Percentiles rank a stretch among this genome's conserved stretches.
Conservation (phyloP, 2,888 invertebrate species). For the Argyresthia albistria region DNA sequence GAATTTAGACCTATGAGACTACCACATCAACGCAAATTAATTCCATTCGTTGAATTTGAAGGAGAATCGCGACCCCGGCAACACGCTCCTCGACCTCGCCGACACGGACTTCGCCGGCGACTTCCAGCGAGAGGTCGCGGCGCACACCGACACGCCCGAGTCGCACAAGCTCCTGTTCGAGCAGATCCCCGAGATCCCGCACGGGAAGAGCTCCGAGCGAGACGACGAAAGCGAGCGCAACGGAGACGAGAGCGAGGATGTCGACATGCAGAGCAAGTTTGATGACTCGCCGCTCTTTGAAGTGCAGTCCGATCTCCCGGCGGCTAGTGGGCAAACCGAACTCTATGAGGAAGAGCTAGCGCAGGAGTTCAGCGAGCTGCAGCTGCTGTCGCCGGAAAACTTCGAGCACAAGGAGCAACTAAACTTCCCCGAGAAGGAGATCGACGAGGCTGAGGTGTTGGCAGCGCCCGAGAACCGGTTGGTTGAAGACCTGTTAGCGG, state of each 20-base stretch:
- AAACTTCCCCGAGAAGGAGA: slow-evolving; percentile 18
- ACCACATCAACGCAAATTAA: too few species aligned
- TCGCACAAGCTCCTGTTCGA: slow-evolving; percentile 64
- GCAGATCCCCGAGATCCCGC: slow-evolving; percentile 66
- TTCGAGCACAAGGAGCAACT: slow-evolving; percentile 10
- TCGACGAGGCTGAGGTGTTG: slow-evolving; percentile 1
- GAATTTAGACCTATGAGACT: too few species aligned
- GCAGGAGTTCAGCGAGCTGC: background rate
- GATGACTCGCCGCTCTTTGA: slow-evolving; percentile 36
- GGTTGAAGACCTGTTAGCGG: slow-evolving; percentile 6
- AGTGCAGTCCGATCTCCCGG: slow-evolving; percentile 11
- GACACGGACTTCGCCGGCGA: slow-evolving; percentile 26
- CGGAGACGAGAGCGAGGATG: slow-evolving; percentile 46
- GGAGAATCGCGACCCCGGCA: slow-evolving; percentile 32
- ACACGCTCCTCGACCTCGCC: slow-evolving; percentile 41
- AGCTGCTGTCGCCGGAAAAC: background rate
- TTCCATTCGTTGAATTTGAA: too few species aligned
- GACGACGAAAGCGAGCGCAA: background rate
- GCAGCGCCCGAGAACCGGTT: slow-evolving; percentile 10
- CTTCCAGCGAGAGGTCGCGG: slow-evolving; percentile 41
- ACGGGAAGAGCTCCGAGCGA: slow-evolving; percentile 61
- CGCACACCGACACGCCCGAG: slow-evolving; percentile 62
- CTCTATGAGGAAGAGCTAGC: slow-evolving; percentile 13
- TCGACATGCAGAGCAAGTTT: slow-evolving; percentile 43
- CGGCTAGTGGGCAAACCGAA: background rate